phyloP scores from a whole-genome alignment of 2,113 vertebrate genomes.

The Hiodon tergisus region DNA sequence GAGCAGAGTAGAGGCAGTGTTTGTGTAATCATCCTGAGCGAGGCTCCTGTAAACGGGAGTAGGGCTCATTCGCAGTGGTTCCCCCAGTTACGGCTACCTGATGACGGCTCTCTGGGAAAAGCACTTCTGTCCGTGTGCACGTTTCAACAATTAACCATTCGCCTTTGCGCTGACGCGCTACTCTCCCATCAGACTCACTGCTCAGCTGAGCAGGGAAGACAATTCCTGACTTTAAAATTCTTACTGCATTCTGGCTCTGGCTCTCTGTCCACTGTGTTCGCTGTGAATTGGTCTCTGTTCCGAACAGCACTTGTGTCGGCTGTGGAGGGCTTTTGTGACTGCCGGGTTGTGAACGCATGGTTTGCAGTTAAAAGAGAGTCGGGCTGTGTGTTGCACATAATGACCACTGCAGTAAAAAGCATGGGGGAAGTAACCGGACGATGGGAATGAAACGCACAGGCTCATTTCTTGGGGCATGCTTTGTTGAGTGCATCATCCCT shows the following conservation, averaged over 20 bases:
- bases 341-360: constrained; percentile 4
- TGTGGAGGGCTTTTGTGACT: constrained; percentile 26
- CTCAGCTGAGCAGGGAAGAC: neutral
- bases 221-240: constrained; percentile 25
- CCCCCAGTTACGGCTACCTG: too few species aligned
- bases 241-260: neutral
- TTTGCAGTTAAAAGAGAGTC: constrained; percentile 21
- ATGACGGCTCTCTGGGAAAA: too few species aligned
- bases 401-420: too few species aligned
- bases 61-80: too few species aligned
- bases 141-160: neutral
- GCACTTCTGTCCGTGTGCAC: neutral
- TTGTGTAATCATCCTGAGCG: too few species aligned
- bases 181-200: neutral
- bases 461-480: too few species aligned
- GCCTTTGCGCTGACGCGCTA: neutral
- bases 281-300: constrained; percentile 21
- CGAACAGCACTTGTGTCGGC: constrained; percentile 14
- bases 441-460: too few species aligned
- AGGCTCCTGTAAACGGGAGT: too few species aligned
- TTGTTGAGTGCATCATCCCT: too few species aligned
- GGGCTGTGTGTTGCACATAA: neutral
- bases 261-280: neutral
- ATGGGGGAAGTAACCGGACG: too few species aligned
- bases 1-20: too few species aligned